phyloP scores from a whole-genome alignment of 2,888 invertebrate genomes.

The Smittia sp. region DNA sequence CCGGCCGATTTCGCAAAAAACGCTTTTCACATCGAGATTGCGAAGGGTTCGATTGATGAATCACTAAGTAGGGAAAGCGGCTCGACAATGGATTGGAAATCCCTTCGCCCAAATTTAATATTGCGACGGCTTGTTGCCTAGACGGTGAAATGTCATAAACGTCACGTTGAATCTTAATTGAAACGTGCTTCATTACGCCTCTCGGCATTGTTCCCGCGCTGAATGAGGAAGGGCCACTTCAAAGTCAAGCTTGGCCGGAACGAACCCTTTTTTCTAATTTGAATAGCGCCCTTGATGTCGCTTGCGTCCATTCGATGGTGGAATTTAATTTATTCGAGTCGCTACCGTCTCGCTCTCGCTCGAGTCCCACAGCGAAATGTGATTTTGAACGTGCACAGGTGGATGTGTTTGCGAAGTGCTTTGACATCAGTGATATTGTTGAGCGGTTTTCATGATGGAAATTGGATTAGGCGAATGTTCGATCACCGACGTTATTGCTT shows the following conservation, averaged over 20 bases:
- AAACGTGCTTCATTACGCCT: slow-evolving; percentile 19
- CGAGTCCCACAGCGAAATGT: not conserved
- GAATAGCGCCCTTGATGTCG: not conserved
- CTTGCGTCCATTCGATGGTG: not conserved
- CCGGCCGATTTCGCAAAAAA: not conserved
- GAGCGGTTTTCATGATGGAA: no score
- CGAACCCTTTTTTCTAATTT: no score
- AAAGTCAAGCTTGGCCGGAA: no score
- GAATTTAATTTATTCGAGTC: slow-evolving; percentile 9
- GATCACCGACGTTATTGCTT: no score
- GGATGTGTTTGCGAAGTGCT: not conserved
- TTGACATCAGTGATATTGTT: no score
- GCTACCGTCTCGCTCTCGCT: not conserved
- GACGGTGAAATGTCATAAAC: not conserved
- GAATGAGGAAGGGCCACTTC: no score
- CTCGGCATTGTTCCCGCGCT: no score
- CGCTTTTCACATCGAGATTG: not conserved
- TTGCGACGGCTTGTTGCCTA: no score
- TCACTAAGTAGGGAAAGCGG: not conserved
- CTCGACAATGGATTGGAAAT: not conserved
- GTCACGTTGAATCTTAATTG: slow-evolving; percentile 12
- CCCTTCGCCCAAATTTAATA: no score
- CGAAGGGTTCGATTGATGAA: not conserved
- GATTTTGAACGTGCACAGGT: not conserved
- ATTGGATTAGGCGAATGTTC: no score